Evolutionary conservation across 2,797 vertebrate genomes (phyloP), one percentile per base, ranked within the genome.

Genomic region (Sardinella longiceps): DNA sequence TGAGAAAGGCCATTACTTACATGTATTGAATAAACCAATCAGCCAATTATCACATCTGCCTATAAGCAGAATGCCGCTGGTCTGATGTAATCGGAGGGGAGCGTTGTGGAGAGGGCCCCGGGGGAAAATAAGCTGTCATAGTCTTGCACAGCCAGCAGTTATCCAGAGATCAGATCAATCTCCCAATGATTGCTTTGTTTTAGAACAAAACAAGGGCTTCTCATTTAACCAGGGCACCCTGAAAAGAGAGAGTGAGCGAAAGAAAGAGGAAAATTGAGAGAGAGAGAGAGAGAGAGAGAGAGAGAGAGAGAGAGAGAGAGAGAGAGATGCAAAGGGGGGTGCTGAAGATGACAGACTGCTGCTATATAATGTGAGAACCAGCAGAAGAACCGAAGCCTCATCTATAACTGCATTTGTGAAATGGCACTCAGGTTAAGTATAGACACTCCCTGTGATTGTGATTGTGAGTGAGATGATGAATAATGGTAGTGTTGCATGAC

Each of bases 111-210:
- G 89, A 88, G 84, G 89, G 89, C 92, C 88, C 85, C 23, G 88
- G 90, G 88, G 85, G 89, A 89, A 89, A 89, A 91, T 90, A 88
- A 90, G 87, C 85, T 83, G 82, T 92, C 89, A 82, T 82, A 83
- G 82, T 89, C 87, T 89, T 91, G 92, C 90, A 86, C 83, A 82
- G 90, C 86, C 90, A 92, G 92, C 91, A 91, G 88, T 89, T 91
- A 87, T 92, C 88, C 80, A 4, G 86, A 87, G 86, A 77, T 89
- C 82, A 88, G 92, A 93, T 94, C 93, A 92, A 90, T 94, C 89
- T 89, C 86, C 86, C 87, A 90, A 89, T 86, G 90, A 91, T 88
- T 92, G 87, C 87, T 90, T 89, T 90, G 88, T 91, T 92, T 90
- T 83, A 70, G 85, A 90, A 83, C 28, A 82, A 92, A 90, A 88